A percentile compares a stretch with the other conserved stretches of the same genome.
Conservation (phyloP, 2,113 vertebrate species). For the Platichthys flesus region DNA sequence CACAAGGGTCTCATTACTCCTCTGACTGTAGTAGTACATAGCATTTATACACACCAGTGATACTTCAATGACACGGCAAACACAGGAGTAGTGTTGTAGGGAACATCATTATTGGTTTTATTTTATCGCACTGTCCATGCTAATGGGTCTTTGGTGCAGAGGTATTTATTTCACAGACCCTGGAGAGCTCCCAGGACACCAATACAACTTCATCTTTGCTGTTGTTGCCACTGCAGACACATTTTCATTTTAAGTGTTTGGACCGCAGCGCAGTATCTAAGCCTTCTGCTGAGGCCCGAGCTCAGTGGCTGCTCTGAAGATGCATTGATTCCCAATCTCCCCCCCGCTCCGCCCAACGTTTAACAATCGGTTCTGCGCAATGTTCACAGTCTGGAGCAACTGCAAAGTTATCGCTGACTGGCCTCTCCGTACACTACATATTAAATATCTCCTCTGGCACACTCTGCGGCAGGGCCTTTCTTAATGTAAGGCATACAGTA, state of each 20-base stretch:
- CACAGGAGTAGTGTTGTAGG: too few relatives aligned
- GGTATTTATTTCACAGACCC: slow-evolving; percentile 34
- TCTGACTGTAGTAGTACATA: slow-evolving; percentile 12
- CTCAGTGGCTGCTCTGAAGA: slow-evolving; percentile 47
- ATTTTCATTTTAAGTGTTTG: slow-evolving; percentile 74
- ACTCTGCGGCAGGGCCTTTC: background rate
- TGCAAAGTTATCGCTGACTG: slow-evolving; percentile 38
- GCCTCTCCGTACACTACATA: slow-evolving; percentile 18
- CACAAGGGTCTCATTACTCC: slow-evolving; percentile 11
- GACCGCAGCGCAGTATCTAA: slow-evolving; percentile 54
- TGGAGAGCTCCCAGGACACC: slow-evolving; percentile 46
- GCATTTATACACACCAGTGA: background rate
- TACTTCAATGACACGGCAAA: too few relatives aligned
- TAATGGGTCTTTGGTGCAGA: background rate
- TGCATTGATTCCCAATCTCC: slow-evolving; percentile 52
- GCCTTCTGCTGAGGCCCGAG: slow-evolving; percentile 36
- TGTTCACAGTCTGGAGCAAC: slow-evolving; percentile 46
- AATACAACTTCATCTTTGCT: slow-evolving; percentile 17
- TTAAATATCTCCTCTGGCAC: slow-evolving; percentile 15
- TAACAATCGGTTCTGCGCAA: slow-evolving; percentile 48
- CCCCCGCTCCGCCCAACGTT: slow-evolving; percentile 22
- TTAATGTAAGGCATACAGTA: background rate
- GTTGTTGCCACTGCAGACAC: slow-evolving; percentile 46
- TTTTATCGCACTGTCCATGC: too few relatives aligned
- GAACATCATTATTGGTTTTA: too few relatives aligned